Conservation (phyloP, 2,113 vertebrate species). For the Aspidoscelis tigris region DNA sequence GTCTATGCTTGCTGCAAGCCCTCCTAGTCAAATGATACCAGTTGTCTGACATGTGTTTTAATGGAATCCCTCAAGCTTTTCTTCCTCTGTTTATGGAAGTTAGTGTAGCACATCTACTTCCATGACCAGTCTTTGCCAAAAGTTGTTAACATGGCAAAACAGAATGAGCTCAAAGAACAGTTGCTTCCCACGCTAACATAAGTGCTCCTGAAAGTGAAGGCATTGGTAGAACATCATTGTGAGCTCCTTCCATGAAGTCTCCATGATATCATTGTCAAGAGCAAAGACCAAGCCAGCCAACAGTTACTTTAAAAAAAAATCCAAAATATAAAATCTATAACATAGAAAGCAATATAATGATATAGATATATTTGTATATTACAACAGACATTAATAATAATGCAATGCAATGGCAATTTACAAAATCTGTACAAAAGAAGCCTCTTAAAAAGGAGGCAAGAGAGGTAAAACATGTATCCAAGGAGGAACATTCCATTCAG, state of each 20-base stretch:
- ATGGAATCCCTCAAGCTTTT: not conserved
- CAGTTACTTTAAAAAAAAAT: no score
- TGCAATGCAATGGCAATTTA: no score
- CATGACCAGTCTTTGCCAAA: not conserved
- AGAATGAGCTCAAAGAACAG: not conserved
- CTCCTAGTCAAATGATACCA: not conserved
- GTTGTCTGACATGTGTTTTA: not conserved
- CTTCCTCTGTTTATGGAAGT: not conserved
- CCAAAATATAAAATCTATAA: no score
- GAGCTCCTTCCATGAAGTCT: not conserved
- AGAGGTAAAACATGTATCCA: no score
- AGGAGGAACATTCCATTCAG: no score
- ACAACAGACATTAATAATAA: no score
- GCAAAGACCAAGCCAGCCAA: no score
- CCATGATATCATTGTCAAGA: no score
- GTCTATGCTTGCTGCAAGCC: not conserved
- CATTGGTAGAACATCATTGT: not conserved
- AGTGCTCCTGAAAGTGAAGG: not conserved
- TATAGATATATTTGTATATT: no score
- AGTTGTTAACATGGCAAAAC: not conserved
- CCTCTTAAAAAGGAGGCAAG: no score
- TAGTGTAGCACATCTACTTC: not conserved
- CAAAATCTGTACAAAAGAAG: no score
- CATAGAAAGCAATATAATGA: no score
- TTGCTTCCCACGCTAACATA: not conserved